A percentile compares a stretch with the other conserved stretches of the same genome.
Conservation (phyloP, 1,140 invertebrate species). For the Luehdorfia chinensis region DNA sequence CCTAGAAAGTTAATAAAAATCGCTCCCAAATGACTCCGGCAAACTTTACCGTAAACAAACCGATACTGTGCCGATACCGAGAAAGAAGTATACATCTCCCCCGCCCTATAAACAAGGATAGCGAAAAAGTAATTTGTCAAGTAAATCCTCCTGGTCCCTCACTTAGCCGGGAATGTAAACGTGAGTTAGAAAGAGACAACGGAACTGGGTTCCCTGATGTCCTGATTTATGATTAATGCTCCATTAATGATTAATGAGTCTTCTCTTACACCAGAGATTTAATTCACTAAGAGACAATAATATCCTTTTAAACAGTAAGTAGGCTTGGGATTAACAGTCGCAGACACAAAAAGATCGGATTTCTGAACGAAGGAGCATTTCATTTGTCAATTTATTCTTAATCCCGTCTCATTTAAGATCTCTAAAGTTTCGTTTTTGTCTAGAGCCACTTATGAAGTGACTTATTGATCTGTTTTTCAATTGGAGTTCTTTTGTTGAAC, state of each 20-base stretch:
- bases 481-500: slow-evolving; percentile 8
- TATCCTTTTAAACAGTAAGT: slow-evolving; percentile 33
- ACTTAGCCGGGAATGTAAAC: slow-evolving; percentile 30
- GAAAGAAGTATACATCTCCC: slow-evolving; percentile 34
- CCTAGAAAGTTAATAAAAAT: slow-evolving; percentile 68
- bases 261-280: slow-evolving; percentile 41
- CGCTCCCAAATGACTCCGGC: slow-evolving; percentile 55
- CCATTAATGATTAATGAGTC: slow-evolving; percentile 52
- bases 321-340: slow-evolving; percentile 29
- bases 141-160: slow-evolving; percentile 50
- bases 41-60: slow-evolving; percentile 58
- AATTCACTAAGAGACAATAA: slow-evolving; percentile 36
- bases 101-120: slow-evolving; percentile 49
- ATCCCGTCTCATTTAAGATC: slow-evolving; percentile 14
- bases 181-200: slow-evolving; percentile 28
- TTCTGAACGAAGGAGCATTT: slow-evolving; percentile 30
- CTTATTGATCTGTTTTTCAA: too few relatives aligned
- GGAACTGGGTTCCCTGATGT: slow-evolving; percentile 21
- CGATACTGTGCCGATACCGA: slow-evolving; percentile 48
- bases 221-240: slow-evolving; percentile 59
- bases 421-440: slow-evolving; percentile 13
- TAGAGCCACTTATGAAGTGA: slow-evolving; percentile 6
- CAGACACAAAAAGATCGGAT: slow-evolving; percentile 29
- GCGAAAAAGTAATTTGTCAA: slow-evolving; percentile 69
- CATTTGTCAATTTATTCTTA: slow-evolving; percentile 19